Base-by-base conservation (phyloP, 2,797 vertebrate species). In the Neoniphon sammara region DNA sequence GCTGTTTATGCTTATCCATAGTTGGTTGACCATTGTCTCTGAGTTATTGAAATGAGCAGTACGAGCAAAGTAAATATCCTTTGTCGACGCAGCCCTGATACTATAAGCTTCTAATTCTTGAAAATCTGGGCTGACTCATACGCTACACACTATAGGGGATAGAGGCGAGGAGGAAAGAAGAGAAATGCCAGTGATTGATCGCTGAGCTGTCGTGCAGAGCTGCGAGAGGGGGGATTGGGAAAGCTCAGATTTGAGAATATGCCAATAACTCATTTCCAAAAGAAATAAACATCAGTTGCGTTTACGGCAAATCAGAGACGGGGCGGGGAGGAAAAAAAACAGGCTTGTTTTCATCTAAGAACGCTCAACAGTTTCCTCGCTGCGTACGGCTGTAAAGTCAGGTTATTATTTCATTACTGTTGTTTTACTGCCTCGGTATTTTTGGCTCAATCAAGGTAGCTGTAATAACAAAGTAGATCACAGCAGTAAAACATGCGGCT, bases 131-230 rank as follows among this genome's bases (percentile, higher is more conserved):
- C 80, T 89, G 90, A 91, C 83, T 91, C 82, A 84, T 78, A 27
- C 58, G 25, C 57, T 55, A 69, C 67, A 69, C 65, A 76, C 54
- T 77, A 65, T 56, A 55, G 81, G 82, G 83, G 81, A 85, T 81
- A 66, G 67, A 86, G 66, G 56, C 67, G 66, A 31, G 72, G 69
- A 76, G 77, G 78, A 78, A 85, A 85, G 70, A 82, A 75, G 77
- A 87, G 81, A 84, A 82, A 86, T 87, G 82, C 88, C 81, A 72
- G 88, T 90, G 92, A 93, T 91, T 92, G 89, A 91, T 91, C 78
- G 78, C 81, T 79, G 81, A 85, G 88, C 86, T 84, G 86, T 73
- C 70, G 61, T 85, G 88, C 70, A 30, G 78, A 81, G 86, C 82
- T 66, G 86, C 27, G 60, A 83, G n/a, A 83, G 60, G 60, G 84